These are phyloP conservation scores for Caligus rogercresseyi DNA, from an alignment of 1,140 invertebrate species.

Conservation along the genomic window DNA sequence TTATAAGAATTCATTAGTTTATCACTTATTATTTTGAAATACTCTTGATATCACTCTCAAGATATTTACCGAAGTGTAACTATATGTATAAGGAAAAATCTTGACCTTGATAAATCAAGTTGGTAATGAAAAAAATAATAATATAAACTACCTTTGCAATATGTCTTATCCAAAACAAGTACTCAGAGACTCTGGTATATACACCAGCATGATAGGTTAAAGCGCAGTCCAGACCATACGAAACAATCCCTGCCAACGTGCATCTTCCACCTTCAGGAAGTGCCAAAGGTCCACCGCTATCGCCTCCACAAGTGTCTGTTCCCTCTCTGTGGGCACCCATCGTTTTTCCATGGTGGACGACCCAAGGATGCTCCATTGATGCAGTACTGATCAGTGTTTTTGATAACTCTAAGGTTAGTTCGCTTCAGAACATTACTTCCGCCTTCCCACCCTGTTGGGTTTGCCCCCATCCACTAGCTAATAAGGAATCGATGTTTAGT, in stretches of 20 bases:
- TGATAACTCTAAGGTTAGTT: not conserved
- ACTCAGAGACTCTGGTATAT: slow-evolving; percentile 34
- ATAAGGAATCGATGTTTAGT: not conserved
- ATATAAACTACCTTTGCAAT: not conserved
- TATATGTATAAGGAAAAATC: not conserved
- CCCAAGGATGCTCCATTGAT: not conserved
- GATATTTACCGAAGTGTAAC: no score
- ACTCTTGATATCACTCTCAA: no score
- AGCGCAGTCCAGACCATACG: slow-evolving; percentile 48
- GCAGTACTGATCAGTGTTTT: not conserved
- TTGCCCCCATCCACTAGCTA: not conserved
- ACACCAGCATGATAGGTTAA: slow-evolving; percentile 35
- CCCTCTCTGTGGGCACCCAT: slow-evolving; percentile 44
- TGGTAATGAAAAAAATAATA: no score
- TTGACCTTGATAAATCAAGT: no score
- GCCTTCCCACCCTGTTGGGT: not conserved
- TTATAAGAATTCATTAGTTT: no score
- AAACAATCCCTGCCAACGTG: slow-evolving; percentile 40
- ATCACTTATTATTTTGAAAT: no score
- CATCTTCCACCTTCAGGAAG: slow-evolving; percentile 13
- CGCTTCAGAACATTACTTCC: not conserved
- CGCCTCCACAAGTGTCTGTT: slow-evolving; percentile 39
- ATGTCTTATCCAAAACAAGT: slow-evolving; percentile 37
- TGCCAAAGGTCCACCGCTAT: slow-evolving; percentile 24
- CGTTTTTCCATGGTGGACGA: not conserved